Conservation (phyloP, 2,113 vertebrate species). For the Eulemur rufifrons region DNA sequence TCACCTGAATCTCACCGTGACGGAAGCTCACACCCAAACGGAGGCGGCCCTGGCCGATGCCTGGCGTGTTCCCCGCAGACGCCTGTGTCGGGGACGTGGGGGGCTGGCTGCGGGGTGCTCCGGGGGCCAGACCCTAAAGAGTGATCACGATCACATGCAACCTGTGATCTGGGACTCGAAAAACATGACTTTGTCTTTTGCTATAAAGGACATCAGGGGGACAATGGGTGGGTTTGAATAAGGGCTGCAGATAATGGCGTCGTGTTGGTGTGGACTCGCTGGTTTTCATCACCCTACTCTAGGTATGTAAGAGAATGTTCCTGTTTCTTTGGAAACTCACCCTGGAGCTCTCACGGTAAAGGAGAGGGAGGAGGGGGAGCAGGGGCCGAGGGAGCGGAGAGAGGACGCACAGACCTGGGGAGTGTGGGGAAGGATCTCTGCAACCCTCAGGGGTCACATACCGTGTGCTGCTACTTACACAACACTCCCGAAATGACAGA, state of each 20-base stretch:
- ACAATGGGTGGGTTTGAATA: too few species aligned
- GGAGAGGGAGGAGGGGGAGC: background rate
- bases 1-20: rapidly evolving
- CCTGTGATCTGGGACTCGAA: background rate
- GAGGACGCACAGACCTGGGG: rapidly evolving
- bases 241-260: background rate
- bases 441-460: background rate
- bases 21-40: too few species aligned
- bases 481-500: background rate
- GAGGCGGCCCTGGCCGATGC: too few species aligned
- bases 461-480: rapidly evolving
- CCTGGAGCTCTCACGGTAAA: background rate
- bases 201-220: background rate
- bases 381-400: rapidly evolving
- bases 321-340: background rate
- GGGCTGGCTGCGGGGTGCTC: background rate
- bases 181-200: background rate
- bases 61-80: background rate
- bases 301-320: background rate
- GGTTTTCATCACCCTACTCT: background rate
- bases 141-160: background rate
- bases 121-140: background rate
- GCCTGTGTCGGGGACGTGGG: background rate
- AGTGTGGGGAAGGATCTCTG: background rate
- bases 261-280: too few species aligned